Percentiles rank a stretch among this genome's conserved stretches.
These are phyloP conservation scores for Lasioglossum albipes DNA, from an alignment of 1,140 invertebrate genomes.

Conservation along the genomic window DNA sequence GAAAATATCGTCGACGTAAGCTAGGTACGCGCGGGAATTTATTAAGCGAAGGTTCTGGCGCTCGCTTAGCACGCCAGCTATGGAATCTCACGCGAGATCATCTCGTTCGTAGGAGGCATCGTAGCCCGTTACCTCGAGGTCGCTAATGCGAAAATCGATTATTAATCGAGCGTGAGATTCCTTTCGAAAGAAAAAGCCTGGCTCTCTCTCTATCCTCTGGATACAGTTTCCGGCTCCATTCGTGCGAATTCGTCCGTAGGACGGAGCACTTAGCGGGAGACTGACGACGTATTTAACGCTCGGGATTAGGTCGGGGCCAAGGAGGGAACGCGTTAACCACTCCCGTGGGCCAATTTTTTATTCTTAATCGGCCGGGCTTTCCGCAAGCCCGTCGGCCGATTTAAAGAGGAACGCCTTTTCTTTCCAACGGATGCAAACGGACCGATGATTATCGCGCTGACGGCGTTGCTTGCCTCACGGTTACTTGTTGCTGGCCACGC, in stretches of 20 bases:
- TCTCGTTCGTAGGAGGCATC: background rate
- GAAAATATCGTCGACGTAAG: background rate
- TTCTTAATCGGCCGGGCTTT: conserved; percentile 32
- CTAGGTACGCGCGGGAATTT: conserved; percentile 47
- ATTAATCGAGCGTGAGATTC: conserved; percentile 59
- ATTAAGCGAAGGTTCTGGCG: conserved; percentile 40
- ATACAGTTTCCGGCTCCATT: conserved; percentile 11
- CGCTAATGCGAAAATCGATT: conserved; percentile 55
- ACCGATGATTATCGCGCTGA: background rate
- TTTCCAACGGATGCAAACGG: background rate
- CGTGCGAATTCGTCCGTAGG: conserved; percentile 3
- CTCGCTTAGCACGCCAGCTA: conserved; percentile 43
- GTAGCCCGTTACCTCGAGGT: too few relatives aligned
- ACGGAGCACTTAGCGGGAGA: conserved; percentile 19
- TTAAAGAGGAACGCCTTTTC: background rate
- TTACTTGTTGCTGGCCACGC: background rate
- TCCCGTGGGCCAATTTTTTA: conserved; percentile 35
- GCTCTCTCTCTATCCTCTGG: too few relatives aligned
- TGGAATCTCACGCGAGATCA: conserved; percentile 10
- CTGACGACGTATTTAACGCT: conserved; percentile 45
- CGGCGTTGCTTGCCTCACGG: too few relatives aligned
- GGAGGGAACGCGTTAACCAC: conserved; percentile 19
- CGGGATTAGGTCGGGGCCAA: conserved; percentile 38
- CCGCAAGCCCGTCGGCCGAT: background rate
- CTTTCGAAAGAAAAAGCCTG: conserved; percentile 35